Percentiles rank a stretch among this genome's conserved stretches.
These are phyloP conservation scores for Scophthalmus maximus DNA, from an alignment of 2,113 vertebrate species.

Conservation along the genomic window DNA sequence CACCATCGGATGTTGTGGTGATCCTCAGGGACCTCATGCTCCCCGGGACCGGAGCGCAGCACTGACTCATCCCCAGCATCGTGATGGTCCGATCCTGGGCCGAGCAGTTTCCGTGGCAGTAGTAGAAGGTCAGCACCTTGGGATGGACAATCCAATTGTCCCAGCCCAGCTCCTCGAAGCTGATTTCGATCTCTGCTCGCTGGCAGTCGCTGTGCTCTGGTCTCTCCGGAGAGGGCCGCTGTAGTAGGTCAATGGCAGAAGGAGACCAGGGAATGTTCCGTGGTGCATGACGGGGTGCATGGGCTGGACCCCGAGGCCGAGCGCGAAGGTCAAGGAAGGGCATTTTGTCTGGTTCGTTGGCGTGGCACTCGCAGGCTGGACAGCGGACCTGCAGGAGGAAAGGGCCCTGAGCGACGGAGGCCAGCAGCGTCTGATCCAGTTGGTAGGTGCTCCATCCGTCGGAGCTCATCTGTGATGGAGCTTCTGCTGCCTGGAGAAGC, in stretches of 20 bases:
- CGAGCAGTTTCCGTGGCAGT: slow-evolving; percentile 91
- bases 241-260: slow-evolving; percentile 82
- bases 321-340: slow-evolving; percentile 88
- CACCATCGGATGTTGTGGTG: slow-evolving; percentile 92
- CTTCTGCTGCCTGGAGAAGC: slow-evolving; percentile 50
- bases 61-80: slow-evolving; percentile 84
- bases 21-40: slow-evolving; percentile 90
- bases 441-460: slow-evolving; percentile 87
- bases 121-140: slow-evolving; percentile 88
- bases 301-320: slow-evolving; percentile 53
- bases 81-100: slow-evolving; percentile 72
- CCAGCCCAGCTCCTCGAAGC: slow-evolving; percentile 94
- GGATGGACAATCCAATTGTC: slow-evolving; percentile 94
- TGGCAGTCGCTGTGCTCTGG: slow-evolving; percentile 82
- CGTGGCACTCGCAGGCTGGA: slow-evolving; percentile 80
- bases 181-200: slow-evolving; percentile 87
- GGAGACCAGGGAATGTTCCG: slow-evolving; percentile 87
- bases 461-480: slow-evolving; percentile 4
- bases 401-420: slow-evolving; percentile 68
- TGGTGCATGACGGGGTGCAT: slow-evolving; percentile 74
- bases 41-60: slow-evolving; percentile 89
- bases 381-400: slow-evolving; percentile 88
- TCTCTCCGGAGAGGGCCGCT: slow-evolving; percentile 81
- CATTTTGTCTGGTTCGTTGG: slow-evolving; percentile 75
- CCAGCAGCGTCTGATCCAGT: slow-evolving; percentile 63